Base-by-base conservation (phyloP, 1,140 invertebrate species). In the Hesperophylax magnus region DNA sequence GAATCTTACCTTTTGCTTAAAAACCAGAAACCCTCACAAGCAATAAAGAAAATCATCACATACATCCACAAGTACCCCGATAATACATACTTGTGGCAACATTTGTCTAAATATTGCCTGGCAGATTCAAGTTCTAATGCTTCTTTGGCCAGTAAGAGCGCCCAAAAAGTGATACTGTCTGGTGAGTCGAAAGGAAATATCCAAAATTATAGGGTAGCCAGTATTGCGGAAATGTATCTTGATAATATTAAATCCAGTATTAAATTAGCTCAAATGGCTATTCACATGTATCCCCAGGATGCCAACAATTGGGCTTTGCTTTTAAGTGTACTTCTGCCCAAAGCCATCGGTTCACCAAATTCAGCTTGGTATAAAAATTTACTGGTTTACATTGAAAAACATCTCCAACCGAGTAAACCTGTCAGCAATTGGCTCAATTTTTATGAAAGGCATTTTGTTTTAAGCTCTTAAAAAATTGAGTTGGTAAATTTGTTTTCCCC, bases 301-400 rank as follows among this genome's bases (percentile, higher is more conserved):
- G 71, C 74, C 18, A 78, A 80, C 39, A 81, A 78, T 58, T 84
- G 82, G 82, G 20, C 74, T 8, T 54, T 84, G 47, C 65, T 84
- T 14, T 15, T 83, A 7, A 18, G 54, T 27, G 24, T 75, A 11
- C 34, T 77, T 31, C 74, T 71, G 34, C 65, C 77, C 7, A 52
- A 65, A 39, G 39, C 39, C 11, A 0, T 27, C 0, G 39, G 24
- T 39, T 20, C 60, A 9, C 11, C 17, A 61, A n/a, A 63, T 47
- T 14, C 34, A 11, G 47, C 14, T 18, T 71, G 65, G 65, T 56
- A 56, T 17, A 39, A 58, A 31, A 69, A 71, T 15, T 56, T 79
- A 27, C 39, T 79, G 17, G 22, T 14, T n/a, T 79, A 58, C 14
- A 69, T 71, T 31, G 71, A 79, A 39, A 34, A 15, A 69, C 20